Conservation (phyloP, 30 jellyfish, hydroid and myxozoan species). For the Rhopilema esculentum region DNA sequence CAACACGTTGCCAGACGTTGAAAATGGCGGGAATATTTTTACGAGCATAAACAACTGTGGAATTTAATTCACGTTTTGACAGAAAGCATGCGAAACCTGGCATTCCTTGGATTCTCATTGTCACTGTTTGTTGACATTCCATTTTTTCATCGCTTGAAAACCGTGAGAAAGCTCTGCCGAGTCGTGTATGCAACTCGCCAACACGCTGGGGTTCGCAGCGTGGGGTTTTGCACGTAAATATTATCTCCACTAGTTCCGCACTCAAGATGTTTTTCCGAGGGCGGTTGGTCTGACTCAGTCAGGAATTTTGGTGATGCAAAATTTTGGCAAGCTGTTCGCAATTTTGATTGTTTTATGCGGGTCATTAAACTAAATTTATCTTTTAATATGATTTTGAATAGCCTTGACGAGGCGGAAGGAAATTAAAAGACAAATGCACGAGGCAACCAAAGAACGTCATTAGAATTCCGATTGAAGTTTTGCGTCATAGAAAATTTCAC, state of each 20-base stretch:
- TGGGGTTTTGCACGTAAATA: background rate
- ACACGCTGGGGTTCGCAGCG: background rate
- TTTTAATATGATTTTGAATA: background rate
- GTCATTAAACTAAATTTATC: background rate
- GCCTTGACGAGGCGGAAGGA: background rate
- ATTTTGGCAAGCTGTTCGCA: background rate
- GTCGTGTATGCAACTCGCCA: background rate
- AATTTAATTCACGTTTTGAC: background rate
- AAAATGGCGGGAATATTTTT: background rate
- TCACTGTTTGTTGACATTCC: background rate
- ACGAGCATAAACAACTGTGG: background rate
- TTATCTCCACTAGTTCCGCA: no score
- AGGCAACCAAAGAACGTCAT: background rate
- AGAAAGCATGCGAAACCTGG: background rate
- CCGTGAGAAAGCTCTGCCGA: background rate
- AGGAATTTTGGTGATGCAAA: background rate
- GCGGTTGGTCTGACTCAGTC: background rate
- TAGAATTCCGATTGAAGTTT: background rate
- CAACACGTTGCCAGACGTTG: background rate
- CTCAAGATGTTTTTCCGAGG: background rate
- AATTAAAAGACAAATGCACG: background rate
- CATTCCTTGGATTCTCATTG: background rate
- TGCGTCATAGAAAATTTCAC: background rate
- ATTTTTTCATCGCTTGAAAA: background rate
- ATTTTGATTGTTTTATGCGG: background rate